Evolutionary conservation across 2,888 invertebrate genomes (phyloP).

Genomic region (Emesis furor): DNA sequence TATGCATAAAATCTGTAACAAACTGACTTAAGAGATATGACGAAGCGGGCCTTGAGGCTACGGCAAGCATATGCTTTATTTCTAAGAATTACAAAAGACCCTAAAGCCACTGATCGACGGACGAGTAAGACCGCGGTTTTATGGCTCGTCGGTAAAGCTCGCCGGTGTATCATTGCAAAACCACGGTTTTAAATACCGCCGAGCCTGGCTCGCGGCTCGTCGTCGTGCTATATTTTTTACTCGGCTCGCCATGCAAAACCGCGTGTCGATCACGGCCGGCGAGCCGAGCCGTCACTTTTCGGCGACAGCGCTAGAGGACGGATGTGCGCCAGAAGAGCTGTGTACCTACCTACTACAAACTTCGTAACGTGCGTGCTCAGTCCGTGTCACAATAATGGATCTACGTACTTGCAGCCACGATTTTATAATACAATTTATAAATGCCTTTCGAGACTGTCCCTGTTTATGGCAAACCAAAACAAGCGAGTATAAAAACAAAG

Average conservation of each 20-base stretch:
- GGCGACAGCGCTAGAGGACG: constrained; percentile 45
- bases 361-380: not conserved
- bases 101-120: constrained; percentile 31
- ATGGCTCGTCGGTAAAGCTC: constrained; percentile 44
- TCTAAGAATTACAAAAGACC: too few species aligned
- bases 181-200: too few species aligned
- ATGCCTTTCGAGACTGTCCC: constrained; percentile 60
- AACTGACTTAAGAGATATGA: too few species aligned
- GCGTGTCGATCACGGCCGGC: constrained; percentile 46
- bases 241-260: constrained; percentile 43
- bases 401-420: constrained; percentile 64
- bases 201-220: constrained; percentile 40
- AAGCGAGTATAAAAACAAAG: constrained; percentile 60
- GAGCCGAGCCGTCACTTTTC: constrained; percentile 46
- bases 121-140: constrained; percentile 48
- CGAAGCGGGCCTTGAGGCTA: too few species aligned
- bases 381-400: constrained; percentile 52
- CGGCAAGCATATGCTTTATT: too few species aligned
- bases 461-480: constrained; percentile 64
- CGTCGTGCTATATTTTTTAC: constrained; percentile 41
- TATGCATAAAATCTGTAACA: too few species aligned
- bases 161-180: constrained; percentile 19
- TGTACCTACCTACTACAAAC: too few species aligned
- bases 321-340: constrained; percentile 22
- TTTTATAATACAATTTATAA: constrained; percentile 61